phyloP scores from a whole-genome alignment of 2,888 invertebrate genomes.

The Argynnis bischoffii region DNA sequence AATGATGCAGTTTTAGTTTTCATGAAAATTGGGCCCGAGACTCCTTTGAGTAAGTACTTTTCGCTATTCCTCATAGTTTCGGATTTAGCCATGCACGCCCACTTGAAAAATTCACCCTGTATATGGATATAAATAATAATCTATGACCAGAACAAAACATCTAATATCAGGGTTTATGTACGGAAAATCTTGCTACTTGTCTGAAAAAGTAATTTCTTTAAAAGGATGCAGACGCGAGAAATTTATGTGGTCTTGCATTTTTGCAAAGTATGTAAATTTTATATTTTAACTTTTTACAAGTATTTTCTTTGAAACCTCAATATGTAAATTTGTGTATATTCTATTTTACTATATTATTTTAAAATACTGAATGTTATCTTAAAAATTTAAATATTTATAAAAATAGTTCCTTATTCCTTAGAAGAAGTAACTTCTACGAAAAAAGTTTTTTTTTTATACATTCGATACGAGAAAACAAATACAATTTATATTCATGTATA shows the following conservation, averaged over 20 bases:
- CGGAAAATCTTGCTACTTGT: slow-evolving; percentile 14
- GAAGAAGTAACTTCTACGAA: too few relatives aligned
- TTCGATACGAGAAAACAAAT: too few relatives aligned
- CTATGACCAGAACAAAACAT: slow-evolving; percentile 2
- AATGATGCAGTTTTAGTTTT: too few relatives aligned
- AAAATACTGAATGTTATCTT: neutral
- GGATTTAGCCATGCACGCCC: too few relatives aligned
- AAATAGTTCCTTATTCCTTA: too few relatives aligned
- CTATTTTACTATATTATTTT: neutral
- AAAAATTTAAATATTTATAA: too few relatives aligned
- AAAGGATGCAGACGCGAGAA: slow-evolving; percentile 17
- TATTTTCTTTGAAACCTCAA: neutral
- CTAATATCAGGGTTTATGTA: slow-evolving; percentile 9
- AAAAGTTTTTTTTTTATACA: too few relatives aligned
- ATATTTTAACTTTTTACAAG: neutral
- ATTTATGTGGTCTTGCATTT: slow-evolving; percentile 8
- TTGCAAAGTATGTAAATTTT: slow-evolving; percentile 16
- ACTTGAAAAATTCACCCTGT: too few relatives aligned
- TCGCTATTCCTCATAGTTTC: too few relatives aligned
- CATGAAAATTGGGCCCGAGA: too few relatives aligned
- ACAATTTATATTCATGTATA: neutral
- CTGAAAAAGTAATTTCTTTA: slow-evolving; percentile 22
- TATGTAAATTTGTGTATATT: neutral
- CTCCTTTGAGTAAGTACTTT: too few relatives aligned
- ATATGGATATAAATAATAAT: neutral